Conservation (phyloP, 2,797 vertebrate genomes). For the Gephyroberyx darwinii region DNA sequence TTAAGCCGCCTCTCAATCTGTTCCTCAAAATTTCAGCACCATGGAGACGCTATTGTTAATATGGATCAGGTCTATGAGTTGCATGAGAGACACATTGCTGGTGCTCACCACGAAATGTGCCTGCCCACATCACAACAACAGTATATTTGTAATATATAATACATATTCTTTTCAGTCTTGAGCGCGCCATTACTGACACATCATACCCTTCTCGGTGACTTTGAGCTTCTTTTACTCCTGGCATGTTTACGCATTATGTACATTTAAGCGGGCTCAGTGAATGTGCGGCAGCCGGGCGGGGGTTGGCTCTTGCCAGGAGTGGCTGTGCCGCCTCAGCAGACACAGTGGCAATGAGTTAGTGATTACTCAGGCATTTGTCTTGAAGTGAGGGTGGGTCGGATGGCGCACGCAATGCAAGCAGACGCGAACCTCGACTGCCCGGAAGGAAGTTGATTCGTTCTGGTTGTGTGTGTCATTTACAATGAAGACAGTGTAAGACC, state of each 20-base stretch:
- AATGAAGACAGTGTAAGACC: too few species aligned
- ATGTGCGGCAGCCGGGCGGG: not conserved
- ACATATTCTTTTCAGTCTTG: conserved; percentile 8
- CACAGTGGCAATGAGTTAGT: too few species aligned
- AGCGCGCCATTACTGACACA: conserved; percentile 23
- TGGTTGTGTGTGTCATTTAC: too few species aligned
- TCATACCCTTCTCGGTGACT: not conserved
- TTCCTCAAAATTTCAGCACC: conserved; percentile 9
- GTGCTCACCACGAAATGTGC: not conserved
- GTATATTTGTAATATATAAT: conserved; percentile 8
- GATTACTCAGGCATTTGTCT: too few species aligned
- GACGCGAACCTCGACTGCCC: too few species aligned
- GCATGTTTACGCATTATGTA: conserved; percentile 9
- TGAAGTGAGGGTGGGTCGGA: too few species aligned
- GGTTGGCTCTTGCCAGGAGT: too few species aligned
- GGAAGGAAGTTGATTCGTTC: too few species aligned
- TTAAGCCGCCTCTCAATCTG: conserved; percentile 2
- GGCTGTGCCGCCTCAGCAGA: too few species aligned
- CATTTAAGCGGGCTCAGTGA: conserved; percentile 21
- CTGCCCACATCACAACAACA: not conserved
- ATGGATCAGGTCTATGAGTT: not conserved
- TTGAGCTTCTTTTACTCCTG: not conserved
- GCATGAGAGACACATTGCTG: conserved; percentile 5
- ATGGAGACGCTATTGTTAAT: conserved; percentile 20
- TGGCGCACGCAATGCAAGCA: too few species aligned